These are phyloP conservation scores for Macrosiphum euphorbiae DNA, from an alignment of 2,888 invertebrate genomes.

Conservation along the genomic window DNA sequence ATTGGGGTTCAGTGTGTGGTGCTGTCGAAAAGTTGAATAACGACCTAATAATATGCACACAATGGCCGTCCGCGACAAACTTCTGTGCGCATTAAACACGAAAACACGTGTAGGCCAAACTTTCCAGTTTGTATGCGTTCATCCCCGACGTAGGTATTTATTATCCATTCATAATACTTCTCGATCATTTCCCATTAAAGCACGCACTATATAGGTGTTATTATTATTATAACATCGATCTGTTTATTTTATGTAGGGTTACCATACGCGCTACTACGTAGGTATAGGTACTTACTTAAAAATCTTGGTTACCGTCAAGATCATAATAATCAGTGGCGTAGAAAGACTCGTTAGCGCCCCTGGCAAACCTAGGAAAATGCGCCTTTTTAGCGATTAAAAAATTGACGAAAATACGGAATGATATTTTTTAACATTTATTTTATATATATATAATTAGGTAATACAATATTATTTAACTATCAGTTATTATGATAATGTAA, in stretches of 20 bases:
- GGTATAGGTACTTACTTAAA: neutral
- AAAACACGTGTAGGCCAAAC: neutral
- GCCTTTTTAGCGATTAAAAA: no score
- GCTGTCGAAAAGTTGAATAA: constrained; percentile 20
- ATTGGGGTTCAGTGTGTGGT: neutral
- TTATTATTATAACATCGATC: neutral
- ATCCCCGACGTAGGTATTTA: neutral
- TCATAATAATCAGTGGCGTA: neutral
- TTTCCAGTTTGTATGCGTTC: neutral
- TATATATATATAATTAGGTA: no score
- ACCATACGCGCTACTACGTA: neutral
- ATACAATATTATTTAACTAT: no score
- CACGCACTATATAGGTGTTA: neutral
- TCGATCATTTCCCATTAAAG: neutral
- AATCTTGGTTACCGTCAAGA: neutral
- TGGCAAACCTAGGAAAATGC: no score
- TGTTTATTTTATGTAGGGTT: neutral
- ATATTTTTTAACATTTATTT: no score
- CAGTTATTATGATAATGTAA: no score
- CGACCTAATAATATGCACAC: constrained; percentile 37
- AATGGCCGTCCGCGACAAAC: constrained; percentile 27
- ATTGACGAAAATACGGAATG: no score
- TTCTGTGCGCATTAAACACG: constrained; percentile 4
- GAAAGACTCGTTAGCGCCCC: no score
- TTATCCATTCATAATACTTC: neutral